phyloP scores from a whole-genome alignment of 2,113 vertebrate genomes.

The Hymenochirus boettgeri region DNA sequence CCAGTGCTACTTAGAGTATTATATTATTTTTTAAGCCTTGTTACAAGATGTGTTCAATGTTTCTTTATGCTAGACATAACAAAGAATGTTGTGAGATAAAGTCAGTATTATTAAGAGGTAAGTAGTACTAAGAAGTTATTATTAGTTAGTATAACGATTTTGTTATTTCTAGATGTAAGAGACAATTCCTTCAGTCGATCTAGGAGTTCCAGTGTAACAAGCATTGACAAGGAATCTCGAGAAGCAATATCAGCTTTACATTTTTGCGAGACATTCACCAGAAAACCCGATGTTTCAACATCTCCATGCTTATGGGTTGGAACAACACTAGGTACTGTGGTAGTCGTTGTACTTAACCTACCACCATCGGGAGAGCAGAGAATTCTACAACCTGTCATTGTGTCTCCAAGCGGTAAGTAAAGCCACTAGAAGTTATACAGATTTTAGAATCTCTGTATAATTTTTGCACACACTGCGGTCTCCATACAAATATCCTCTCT shows the following conservation, averaged over 20 bases:
- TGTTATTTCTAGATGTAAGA: constrained; percentile 80
- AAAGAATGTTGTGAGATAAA: too few relatives aligned
- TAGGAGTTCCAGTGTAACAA: constrained; percentile 95
- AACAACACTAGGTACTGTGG: constrained; percentile 86
- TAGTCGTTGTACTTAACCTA: constrained; percentile 80
- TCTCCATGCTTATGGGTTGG: constrained; percentile 89
- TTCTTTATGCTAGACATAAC: too few relatives aligned
- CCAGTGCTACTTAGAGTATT: too few relatives aligned
- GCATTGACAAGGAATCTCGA: constrained; percentile 92
- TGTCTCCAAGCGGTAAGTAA: constrained; percentile 87
- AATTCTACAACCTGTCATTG: constrained; percentile 90
- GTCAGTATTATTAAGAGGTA: too few relatives aligned
- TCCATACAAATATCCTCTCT: too few relatives aligned
- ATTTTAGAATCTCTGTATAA: too few relatives aligned
- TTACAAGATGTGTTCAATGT: too few relatives aligned
- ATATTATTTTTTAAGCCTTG: too few relatives aligned
- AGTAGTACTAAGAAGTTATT: too few relatives aligned
- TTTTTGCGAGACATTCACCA: constrained; percentile 86
- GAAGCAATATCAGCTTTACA: constrained; percentile 90
- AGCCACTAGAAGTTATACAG: neutral
- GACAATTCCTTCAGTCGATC: constrained; percentile 98
- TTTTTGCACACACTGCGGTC: too few relatives aligned
- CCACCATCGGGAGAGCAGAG: constrained; percentile 91
- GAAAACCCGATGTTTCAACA: constrained; percentile 76
- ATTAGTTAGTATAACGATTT: too few relatives aligned